phyloP scores from a whole-genome alignment of 1,140 invertebrate genomes.

The Neodiprion virginianus region DNA sequence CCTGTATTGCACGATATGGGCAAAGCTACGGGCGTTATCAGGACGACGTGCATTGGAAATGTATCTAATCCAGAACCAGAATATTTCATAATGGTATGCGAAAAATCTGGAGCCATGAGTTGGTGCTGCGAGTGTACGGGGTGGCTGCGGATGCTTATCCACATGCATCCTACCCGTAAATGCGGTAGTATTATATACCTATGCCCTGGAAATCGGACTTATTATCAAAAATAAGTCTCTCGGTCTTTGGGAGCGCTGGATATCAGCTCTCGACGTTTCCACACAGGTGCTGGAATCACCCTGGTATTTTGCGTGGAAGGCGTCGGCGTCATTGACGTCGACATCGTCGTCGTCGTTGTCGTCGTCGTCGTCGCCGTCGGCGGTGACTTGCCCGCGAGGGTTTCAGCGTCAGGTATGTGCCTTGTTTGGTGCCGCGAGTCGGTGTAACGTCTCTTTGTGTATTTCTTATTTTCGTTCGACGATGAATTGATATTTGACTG shows the following conservation, averaged over 20 bases:
- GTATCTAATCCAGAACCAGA: no score
- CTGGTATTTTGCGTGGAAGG: constrained; percentile 47
- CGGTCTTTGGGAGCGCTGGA: constrained; percentile 72
- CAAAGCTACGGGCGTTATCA: no score
- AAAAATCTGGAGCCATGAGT: no score
- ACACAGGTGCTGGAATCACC: constrained; percentile 64
- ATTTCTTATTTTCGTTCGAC: constrained; percentile 65
- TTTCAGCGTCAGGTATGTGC: constrained; percentile 66
- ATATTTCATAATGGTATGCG: no score
- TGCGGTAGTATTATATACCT: no score
- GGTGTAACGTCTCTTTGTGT: constrained; percentile 68
- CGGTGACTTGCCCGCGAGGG: constrained; percentile 48
- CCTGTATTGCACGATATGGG: no score
- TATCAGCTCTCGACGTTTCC: constrained; percentile 82
- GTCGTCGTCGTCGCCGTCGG: constrained; percentile 33
- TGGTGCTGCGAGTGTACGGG: no score
- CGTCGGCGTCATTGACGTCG: neutral
- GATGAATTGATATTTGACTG: constrained; percentile 30
- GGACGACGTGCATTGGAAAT: no score
- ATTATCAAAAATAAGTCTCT: constrained; percentile 45
- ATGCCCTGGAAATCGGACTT: no score
- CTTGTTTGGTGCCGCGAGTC: constrained; percentile 69
- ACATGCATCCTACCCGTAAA: no score
- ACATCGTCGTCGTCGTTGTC: constrained; percentile 6
- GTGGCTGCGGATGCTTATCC: no score